Evolutionary conservation across 2,888 invertebrate genomes (phyloP).

Genomic region (Nesidiocoris tenuis): DNA sequence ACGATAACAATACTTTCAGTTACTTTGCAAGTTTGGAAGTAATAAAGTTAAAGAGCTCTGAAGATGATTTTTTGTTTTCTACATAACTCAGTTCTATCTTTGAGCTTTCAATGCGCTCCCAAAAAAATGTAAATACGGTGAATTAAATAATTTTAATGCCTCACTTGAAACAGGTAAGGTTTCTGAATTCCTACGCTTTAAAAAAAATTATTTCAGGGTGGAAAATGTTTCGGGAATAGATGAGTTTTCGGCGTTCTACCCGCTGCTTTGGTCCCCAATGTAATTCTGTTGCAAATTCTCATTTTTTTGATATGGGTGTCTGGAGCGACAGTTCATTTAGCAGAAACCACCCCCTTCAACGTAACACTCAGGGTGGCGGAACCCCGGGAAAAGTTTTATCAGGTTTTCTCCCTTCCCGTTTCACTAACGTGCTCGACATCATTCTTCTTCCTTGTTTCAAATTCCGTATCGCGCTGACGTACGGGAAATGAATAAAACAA

Average conservation of each 20-base stretch:
- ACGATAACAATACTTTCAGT: too few relatives aligned
- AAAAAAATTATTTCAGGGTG: too few relatives aligned
- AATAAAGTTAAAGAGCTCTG: too few relatives aligned
- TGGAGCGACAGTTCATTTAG: not conserved
- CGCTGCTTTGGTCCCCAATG: not conserved
- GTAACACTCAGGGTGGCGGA: not conserved
- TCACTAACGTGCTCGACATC: not conserved
- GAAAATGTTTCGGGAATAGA: not conserved
- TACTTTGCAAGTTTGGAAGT: too few relatives aligned
- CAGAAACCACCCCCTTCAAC: not conserved
- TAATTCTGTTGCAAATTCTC: not conserved
- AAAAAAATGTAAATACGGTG: too few relatives aligned
- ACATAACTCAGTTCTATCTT: too few relatives aligned
- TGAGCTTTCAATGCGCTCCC: too few relatives aligned
- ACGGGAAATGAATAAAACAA: not conserved
- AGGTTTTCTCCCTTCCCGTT: not conserved
- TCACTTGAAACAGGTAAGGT: too few relatives aligned
- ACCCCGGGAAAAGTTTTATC: not conserved
- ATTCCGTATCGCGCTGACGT: not conserved
- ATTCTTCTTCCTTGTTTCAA: not conserved
- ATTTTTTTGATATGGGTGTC: not conserved
- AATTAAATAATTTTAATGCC: too few relatives aligned
- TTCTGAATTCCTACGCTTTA: too few relatives aligned
- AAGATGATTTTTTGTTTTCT: too few relatives aligned
- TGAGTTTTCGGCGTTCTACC: not conserved